Percentiles rank a stretch among this genome's conserved stretches.
phyloP scores from a whole-genome alignment of 2,888 invertebrate species.

The Allacma fusca region DNA sequence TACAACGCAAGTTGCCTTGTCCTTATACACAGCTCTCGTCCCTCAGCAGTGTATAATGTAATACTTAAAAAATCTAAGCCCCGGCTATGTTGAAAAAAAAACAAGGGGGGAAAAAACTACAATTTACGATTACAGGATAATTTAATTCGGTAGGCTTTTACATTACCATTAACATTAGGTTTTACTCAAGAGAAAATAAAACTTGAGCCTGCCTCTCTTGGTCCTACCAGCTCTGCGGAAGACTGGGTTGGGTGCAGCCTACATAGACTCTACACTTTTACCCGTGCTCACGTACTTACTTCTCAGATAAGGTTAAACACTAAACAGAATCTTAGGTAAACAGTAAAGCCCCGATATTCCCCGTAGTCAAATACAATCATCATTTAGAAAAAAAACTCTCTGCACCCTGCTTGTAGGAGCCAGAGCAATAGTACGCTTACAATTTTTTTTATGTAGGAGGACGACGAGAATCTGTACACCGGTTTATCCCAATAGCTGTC shows the following conservation, averaged over 20 bases:
- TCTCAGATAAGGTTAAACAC: not conserved
- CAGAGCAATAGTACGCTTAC: too few species aligned
- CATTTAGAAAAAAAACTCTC: not conserved
- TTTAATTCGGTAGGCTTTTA: slow-evolving; percentile 50
- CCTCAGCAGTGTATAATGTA: too few species aligned
- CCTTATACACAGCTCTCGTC: too few species aligned
- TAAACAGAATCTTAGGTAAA: not conserved
- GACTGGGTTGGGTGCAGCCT: not conserved
- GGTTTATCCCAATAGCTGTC: too few species aligned
- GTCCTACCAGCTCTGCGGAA: not conserved
- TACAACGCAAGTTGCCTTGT: too few species aligned
- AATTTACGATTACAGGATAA: slow-evolving; percentile 60
- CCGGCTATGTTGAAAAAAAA: too few species aligned
- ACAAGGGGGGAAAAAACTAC: slow-evolving; percentile 9
- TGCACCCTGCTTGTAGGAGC: too few species aligned
- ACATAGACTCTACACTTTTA: not conserved
- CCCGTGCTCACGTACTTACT: not conserved
- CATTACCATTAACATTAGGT: not conserved
- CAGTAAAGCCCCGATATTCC: not conserved
- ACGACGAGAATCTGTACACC: too few species aligned
- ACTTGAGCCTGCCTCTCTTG: slow-evolving; percentile 1
- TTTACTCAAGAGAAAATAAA: slow-evolving; percentile 1
- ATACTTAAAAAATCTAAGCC: too few species aligned
- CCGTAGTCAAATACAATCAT: slow-evolving; percentile 2
- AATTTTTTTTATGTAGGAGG: too few species aligned